Evolutionary conservation across 1,140 invertebrate genomes (phyloP), one percentile per base, ranked within the genome.

Genomic region (Drosophila persimilis): DNA sequence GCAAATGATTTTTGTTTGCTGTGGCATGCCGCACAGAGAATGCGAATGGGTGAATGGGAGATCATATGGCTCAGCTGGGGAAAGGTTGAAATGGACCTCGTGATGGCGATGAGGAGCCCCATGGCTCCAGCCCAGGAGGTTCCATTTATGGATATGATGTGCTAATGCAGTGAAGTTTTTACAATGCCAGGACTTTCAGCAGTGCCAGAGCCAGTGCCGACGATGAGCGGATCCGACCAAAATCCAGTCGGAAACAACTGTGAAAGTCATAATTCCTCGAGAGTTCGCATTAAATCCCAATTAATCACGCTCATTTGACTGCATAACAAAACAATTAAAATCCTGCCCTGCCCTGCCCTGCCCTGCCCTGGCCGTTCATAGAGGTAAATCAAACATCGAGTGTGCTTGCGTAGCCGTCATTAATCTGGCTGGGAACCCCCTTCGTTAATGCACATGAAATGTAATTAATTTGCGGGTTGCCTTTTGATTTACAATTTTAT

Each of bases 401-500:
- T 41, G 45, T 48, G 20, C 50, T 52, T 9, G 20, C n/a, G 35
- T 13, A 22, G 41, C 39, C 24, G 20, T 8, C 46, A 44, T 43
- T 58, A 58, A 65, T 65, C 58, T 46, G 22, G 26, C 24, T 31
- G 56, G 26, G 13, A 13, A 39, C 35, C 35, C 35, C 51, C 24
- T 56, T 56, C 24, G 48, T 69, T 69, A 69, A 69, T 66, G 26
- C 45, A 31, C 58, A 47, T 73, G 56, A 51, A 72, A 70, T 44
- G 45, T 58, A 62, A 73, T 73, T 63, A 73, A 55, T 73, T 61
- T 8, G 26, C 17, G 24, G 63, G 9, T 3, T 31, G 48, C 31
- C 47, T 48, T 55, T 69, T 69, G 45, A 69, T 69, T 69, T 69
- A 53, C 51, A 69, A 55, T 69, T 69, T 70, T 69, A 54, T 70